Evolutionary conservation across 2,888 invertebrate genomes (phyloP), one percentile per base, ranked within the genome.

Genomic region (Nemotelus pantherinus): DNA sequence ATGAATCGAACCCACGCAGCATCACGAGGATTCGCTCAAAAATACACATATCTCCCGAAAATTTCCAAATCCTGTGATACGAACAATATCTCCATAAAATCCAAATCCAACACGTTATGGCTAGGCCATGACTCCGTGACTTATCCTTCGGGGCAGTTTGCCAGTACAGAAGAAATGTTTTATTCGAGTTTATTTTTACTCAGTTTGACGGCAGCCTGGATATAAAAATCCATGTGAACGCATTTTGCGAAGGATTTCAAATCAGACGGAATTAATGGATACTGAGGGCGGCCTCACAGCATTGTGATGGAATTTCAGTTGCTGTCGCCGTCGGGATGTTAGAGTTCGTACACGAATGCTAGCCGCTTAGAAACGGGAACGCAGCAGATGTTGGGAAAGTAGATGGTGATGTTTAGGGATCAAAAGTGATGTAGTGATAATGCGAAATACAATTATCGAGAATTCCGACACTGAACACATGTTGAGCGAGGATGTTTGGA

Each of bases 201-300:
- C 25, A 25, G 25, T 25, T 25, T 1, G 25, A 25, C 25, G 25
- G 25, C 25, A 25, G 3, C n/a, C 0, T 55, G 43, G 5, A 53
- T 43, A 70, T 70, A 70, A 55, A 70, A 70, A 70, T 55, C 55
- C 44, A 55, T 3, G 53, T 2, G 55, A 55, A 70, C 53, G 68
- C 25, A 25, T 25, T 25, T 25, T 47, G 55, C 53, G n/a, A 6
- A 41, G 53, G 55, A 70, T 70, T 70, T 55, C 43, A 70, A 70
- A 43, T 70, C 55, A 55, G 53, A 55, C 70, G 50, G 70, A 55
- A 53, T 70, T 70, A 41, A 25, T 6, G 39, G 6, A 50, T 47
- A 25, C 53, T 53, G 25, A 25, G 25, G 25, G 25, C 25, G 25
- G 25, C 25, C 25, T 25, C 25, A 25, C 25, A 25, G 25, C 25